Conservation (phyloP, 92 coral and sea anemone genomes). For the Actinernus sp. region DNA sequence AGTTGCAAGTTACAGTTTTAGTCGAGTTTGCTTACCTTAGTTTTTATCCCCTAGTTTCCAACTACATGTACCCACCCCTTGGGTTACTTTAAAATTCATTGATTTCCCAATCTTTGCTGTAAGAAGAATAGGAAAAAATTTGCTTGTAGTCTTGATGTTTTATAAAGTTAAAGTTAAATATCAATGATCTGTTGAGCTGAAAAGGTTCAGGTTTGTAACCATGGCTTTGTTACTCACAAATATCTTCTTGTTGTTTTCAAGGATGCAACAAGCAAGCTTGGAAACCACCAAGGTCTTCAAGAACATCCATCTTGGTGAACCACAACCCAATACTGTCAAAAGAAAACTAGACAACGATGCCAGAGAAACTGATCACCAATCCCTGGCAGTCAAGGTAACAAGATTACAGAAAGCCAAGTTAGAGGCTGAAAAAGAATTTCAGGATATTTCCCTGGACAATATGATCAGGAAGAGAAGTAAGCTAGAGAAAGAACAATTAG, state of each 20-base stretch:
- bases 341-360: slow-evolving; percentile 16
- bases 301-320: slow-evolving; percentile 58
- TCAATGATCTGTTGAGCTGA: too few relatives aligned
- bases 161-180: too few relatives aligned
- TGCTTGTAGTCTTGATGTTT: too few relatives aligned
- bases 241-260: slow-evolving; percentile 4
- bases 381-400: slow-evolving; percentile 27
- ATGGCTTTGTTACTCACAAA: background rate
- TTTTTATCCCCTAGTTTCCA: too few relatives aligned
- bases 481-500: slow-evolving; percentile 29
- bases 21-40: too few relatives aligned
- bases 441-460: slow-evolving; percentile 45
- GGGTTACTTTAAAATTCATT: too few relatives aligned
- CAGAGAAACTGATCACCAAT: slow-evolving; percentile 1
- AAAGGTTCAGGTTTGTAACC: too few relatives aligned
- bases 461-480: slow-evolving; percentile 25
- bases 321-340: slow-evolving; percentile 10
- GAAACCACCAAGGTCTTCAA: slow-evolving; percentile 74
- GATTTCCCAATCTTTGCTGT: too few relatives aligned
- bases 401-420: slow-evolving; percentile 64
- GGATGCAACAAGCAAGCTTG: slow-evolving; percentile 79
- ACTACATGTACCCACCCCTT: too few relatives aligned
- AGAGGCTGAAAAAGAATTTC: slow-evolving; percentile 68
- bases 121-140: too few relatives aligned
- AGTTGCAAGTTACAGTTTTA: too few relatives aligned